Conservation (phyloP, 2,113 vertebrate genomes). For the Gambusia affinis region DNA sequence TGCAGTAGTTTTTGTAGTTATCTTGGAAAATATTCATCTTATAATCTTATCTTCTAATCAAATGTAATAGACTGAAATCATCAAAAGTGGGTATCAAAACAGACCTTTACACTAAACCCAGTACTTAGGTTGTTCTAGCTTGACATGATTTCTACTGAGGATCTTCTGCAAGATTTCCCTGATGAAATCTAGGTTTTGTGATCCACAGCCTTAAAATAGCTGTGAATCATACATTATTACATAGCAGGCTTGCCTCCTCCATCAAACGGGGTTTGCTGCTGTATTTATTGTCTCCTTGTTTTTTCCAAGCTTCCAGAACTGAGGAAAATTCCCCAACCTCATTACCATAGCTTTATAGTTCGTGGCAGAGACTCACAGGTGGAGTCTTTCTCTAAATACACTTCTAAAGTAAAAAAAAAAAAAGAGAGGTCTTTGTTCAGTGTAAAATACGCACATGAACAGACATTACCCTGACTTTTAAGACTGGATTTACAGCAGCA, state of each 20-base stretch:
- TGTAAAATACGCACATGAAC: conserved; percentile 26
- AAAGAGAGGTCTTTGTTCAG: conserved; percentile 20
- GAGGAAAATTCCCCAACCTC: conserved; percentile 33
- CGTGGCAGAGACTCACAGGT: conserved; percentile 30
- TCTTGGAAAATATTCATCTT: not conserved
- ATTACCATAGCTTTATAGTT: conserved; percentile 69
- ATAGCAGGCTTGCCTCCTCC: conserved; percentile 46
- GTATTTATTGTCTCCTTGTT: conserved; percentile 62
- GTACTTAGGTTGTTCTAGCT: conserved; percentile 35
- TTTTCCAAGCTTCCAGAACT: conserved; percentile 39
- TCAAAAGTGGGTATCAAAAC: not conserved
- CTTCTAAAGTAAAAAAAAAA: conserved; percentile 4
- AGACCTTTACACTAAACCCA: conserved; percentile 30
- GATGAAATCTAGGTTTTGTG: conserved; percentile 65
- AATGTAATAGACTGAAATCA: not conserved
- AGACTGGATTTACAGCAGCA: conserved; percentile 16
- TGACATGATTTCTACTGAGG: conserved; percentile 60
- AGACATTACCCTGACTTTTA: conserved; percentile 25
- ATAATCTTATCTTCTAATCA: too few species aligned
- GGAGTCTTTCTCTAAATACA: conserved; percentile 44
- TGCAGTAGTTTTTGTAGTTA: not conserved
- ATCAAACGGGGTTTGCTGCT: conserved; percentile 57
- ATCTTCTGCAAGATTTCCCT: conserved; percentile 62
- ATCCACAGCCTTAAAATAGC: conserved; percentile 72
- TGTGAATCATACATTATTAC: conserved; percentile 78